Conservation (phyloP, 37 sponge, comb jelly and placozoan species). For the Aphrocallistes beatrix region DNA sequence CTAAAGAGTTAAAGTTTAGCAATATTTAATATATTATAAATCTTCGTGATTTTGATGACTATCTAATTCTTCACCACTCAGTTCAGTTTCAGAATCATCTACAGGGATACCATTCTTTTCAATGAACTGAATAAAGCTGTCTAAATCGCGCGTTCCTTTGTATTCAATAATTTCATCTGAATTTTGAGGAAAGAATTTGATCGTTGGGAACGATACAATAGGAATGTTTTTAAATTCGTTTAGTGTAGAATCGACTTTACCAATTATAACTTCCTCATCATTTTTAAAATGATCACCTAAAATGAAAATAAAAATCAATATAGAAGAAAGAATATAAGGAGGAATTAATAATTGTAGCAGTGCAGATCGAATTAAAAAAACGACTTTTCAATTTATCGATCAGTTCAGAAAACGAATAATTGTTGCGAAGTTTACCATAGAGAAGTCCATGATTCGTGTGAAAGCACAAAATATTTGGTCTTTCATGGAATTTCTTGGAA, state of each 20-base stretch:
- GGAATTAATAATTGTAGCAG: too few relatives aligned
- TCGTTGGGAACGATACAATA: constrained; percentile 79
- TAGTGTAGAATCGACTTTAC: constrained; percentile 91
- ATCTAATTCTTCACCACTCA: neutral
- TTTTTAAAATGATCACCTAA: constrained; percentile 68
- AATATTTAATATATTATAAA: neutral
- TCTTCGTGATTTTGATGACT: neutral
- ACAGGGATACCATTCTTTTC: neutral
- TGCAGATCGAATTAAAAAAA: too few relatives aligned
- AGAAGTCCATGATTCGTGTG: too few relatives aligned
- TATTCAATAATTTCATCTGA: constrained; percentile 43
- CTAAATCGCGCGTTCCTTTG: neutral
- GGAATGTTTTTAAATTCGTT: constrained; percentile 70
- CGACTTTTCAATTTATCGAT: too few relatives aligned
- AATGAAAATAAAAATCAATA: too few relatives aligned
- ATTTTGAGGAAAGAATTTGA: constrained; percentile 76
- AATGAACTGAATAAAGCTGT: neutral
- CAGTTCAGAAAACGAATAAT: too few relatives aligned
- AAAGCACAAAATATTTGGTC: too few relatives aligned
- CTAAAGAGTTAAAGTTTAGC: too few relatives aligned
- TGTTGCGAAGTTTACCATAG: too few relatives aligned
- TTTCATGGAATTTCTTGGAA: too few relatives aligned
- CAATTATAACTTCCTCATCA: constrained; percentile 73
- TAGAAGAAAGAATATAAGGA: too few relatives aligned
- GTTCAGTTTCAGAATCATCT: neutral